Evolutionary conservation across 1,140 invertebrate genomes (phyloP), one percentile per base, ranked within the genome.

Genomic region (Drosophila burlai): DNA sequence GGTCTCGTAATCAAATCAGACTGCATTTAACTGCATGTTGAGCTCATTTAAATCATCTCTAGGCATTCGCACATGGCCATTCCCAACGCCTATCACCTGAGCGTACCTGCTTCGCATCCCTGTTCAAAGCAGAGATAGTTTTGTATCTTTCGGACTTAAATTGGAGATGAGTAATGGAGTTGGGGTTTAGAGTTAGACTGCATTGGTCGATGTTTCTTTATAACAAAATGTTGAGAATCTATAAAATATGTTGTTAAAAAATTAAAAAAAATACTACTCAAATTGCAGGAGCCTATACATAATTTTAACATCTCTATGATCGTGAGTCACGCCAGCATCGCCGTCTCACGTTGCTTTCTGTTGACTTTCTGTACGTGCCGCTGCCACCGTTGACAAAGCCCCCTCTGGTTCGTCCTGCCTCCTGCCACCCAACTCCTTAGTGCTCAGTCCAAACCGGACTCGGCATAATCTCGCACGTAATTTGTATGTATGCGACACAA

Each of bases 401-500:
- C 34, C 36, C 36, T 36, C 45, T 43, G 67, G 2, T 61, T 29
- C 24, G 29, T 55, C 47, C 63, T 21, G 21, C 43, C 29, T 49
- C 45, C 64, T 49, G 11, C 0, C 36, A 6, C 52, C 13, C 36
- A 49, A 21, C 29, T 72, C 46, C 69, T 73, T 58, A 43, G 69
- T 73, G 31, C 71, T 73, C 38, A 61, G 67, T 73, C 46, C 71
- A 73, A 74, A 74, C 72, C 72, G 72, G 72, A 75, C 72, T 75
- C 71, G 72, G 72, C 72, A 75, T 75, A 75, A 89, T 89, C 84
- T 84, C 81, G 74, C 84, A 89, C 84, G 84, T 89, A 90, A 89
- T 90, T 89, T 90, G 85, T 89, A 87, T 84, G 81, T 76, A 78
- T 90, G 85, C 85, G 77, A 90, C 85, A 89, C 63, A 89, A 87